Evolutionary conservation across 2,797 vertebrate genomes (phyloP), one percentile per base, ranked within the genome.

Genomic region (Poecilia wingei): DNA sequence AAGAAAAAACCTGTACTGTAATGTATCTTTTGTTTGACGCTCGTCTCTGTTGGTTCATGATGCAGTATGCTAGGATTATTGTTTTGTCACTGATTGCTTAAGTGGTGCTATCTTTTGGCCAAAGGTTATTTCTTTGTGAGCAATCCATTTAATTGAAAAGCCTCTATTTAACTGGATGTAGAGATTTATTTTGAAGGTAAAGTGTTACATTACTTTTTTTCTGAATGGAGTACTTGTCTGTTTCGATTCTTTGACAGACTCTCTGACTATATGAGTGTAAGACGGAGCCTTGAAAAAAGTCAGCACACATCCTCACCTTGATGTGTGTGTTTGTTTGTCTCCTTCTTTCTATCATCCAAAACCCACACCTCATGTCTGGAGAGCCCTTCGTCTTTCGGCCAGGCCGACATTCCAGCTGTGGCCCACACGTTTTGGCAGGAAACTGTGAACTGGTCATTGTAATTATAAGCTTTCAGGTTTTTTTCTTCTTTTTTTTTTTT

Each of bases 341-440:
- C 28, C 59, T 69, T 16, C 7, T 76, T 10, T 57, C n/a, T 79
- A 46, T 49, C 20, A 14, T 33, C 36, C 46, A 70, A 69, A 80
- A 47, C 47, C 53, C 57, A 72, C 51, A 46, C n/a, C 39, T 28
- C 77, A 57, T 71, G 55, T 83, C 45, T 66, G 81, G 81, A 75
- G 41, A 53, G 80, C 85, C 79, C 79, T 74, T 69, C 57, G 53
- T 89, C 83, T 7, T 74, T 33, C 75, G 69, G 79, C 81, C 72
- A 33, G 64, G 78, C 84, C 82, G 83, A 85, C 92, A 93, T 94
- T 93, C 92, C 81, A 41, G 36, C 80, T 70, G 66, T 80, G 64
- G 85, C 92, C 88, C 83, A 90, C 80, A 75, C 79, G 57, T 85
- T 93, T 86, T 86, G 77, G 81, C 80, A 83, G 78, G 3, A 71